Evolutionary conservation across 2,888 invertebrate species (phyloP), one percentile per base, ranked within the genome.

Genomic region (Drosophila mettleri): DNA sequence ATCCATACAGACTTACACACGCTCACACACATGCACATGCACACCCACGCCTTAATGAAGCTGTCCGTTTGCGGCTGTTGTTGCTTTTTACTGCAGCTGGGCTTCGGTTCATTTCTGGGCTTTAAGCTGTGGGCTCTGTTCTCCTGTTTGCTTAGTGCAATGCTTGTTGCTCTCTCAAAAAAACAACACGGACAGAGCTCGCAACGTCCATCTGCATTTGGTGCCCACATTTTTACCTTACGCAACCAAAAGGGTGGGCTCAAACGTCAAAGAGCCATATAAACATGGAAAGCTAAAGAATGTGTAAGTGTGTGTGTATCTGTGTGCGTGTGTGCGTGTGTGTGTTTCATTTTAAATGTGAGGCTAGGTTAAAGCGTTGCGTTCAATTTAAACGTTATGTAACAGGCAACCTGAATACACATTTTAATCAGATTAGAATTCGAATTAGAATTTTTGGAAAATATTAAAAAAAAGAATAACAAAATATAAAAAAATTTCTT

Each of bases 1-100:
- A 63, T 70, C 49, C 64, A 72, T 54, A 63, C 70, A 70, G 38
- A 64, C 27, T 39, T 29, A 52, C 41, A 39, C 18, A 41, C 39
- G 31, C 22, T 51, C 27, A 65, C 29, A 41, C 33, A 20, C 33
- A 24, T 14, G 34, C 18, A 46, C 33, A 24, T n/a, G 16, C 34
- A 36, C 20, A 48, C 29, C 16, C 29, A 36, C 7, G 9, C 38
- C 65, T 69, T 81, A 86, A 86, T 86, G 84, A 86, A 86, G 77
- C 74, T 66, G 76, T 76, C 76, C 57, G 58, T 71, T 75, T 74
- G 76, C 41, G 74, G 67, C 54, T 61, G 52, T 55, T 74, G 67
- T 55, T 69, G 52, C 68, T 41, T 48, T 64, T 45, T 73, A 43
- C 43, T 55, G 59, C 38, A 43, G 31, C 22, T 51, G 53, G 48